A percentile compares a stretch with the other conserved stretches of the same genome.
phyloP scores from a whole-genome alignment of 2,113 vertebrate species.

The Gorilla gorilla region DNA sequence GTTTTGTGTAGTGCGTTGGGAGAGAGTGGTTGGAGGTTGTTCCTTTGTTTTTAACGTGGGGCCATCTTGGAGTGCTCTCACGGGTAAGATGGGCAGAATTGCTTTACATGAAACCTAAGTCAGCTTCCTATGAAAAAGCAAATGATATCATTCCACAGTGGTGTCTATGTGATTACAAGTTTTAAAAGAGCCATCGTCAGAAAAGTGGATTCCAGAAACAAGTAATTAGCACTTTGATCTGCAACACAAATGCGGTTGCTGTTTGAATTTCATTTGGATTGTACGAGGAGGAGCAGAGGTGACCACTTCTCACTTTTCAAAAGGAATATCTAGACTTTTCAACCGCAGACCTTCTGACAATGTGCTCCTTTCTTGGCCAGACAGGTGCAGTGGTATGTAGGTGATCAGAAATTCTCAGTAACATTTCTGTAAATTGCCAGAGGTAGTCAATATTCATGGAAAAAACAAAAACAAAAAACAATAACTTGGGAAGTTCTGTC shows the following conservation, averaged over 20 bases:
- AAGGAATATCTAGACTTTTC: neutral
- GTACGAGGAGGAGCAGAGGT: slow-evolving; percentile 8
- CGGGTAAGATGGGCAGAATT: slow-evolving; percentile 69
- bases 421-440: slow-evolving; percentile 14
- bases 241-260: slow-evolving; percentile 43
- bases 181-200: slow-evolving; percentile 76
- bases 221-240: slow-evolving; percentile 78
- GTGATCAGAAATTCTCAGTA: neutral
- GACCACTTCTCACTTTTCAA: neutral
- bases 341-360: neutral
- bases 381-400: neutral
- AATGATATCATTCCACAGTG: slow-evolving; percentile 73
- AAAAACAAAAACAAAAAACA: slow-evolving; percentile 56
- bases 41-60: slow-evolving; percentile 75
- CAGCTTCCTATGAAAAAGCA: slow-evolving; percentile 68
- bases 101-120: slow-evolving; percentile 80
- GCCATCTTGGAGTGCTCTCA: slow-evolving; percentile 74
- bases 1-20: neutral
- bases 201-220: slow-evolving; percentile 77
- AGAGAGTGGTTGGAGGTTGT: neutral
- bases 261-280: slow-evolving; percentile 50
- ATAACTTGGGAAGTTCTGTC: slow-evolving; percentile 66
- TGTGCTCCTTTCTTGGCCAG: neutral
- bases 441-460: slow-evolving; percentile 34
- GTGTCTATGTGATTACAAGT: slow-evolving; percentile 75